Conservation (phyloP, 2,888 invertebrate species). For the Andrena haemorrhoa region DNA sequence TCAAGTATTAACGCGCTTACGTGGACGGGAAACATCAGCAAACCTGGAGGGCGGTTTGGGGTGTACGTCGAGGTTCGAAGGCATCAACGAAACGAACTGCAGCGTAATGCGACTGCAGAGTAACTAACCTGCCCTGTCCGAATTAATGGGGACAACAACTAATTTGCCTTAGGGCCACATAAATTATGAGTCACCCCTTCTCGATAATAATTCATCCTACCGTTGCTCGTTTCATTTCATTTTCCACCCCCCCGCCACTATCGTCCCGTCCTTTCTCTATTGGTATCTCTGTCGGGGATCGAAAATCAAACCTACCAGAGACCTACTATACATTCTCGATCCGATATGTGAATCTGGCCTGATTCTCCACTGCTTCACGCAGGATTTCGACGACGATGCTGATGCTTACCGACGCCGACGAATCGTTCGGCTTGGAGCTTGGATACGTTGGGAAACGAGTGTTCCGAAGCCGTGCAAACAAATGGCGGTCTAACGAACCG, state of each 20-base stretch:
- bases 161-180: conserved; percentile 68
- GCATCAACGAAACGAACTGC: conserved; percentile 57
- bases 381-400: not conserved
- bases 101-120: conserved; percentile 35
- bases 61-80: conserved; percentile 24
- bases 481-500: conserved; percentile 82
- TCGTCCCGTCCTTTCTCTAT: too few species aligned
- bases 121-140: conserved; percentile 17
- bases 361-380: too few species aligned
- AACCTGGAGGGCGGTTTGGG: not conserved
- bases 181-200: conserved; percentile 64
- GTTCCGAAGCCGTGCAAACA: conserved; percentile 76
- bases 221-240: too few species aligned
- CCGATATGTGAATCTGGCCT: too few species aligned
- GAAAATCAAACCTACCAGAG: too few species aligned
- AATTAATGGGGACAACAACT: conserved; percentile 71
- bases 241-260: too few species aligned
- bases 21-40: conserved; percentile 50
- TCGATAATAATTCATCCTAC: conserved; percentile 15
- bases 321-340: too few species aligned
- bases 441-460: conserved; percentile 47
- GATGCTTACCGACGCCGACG: not conserved
- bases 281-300: too few species aligned
- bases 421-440: conserved; percentile 13
- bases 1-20: conserved; percentile 50